These are phyloP conservation scores for Enteromius fasciolatus DNA, from an alignment of 2,797 vertebrate species.

Conservation along the genomic window DNA sequence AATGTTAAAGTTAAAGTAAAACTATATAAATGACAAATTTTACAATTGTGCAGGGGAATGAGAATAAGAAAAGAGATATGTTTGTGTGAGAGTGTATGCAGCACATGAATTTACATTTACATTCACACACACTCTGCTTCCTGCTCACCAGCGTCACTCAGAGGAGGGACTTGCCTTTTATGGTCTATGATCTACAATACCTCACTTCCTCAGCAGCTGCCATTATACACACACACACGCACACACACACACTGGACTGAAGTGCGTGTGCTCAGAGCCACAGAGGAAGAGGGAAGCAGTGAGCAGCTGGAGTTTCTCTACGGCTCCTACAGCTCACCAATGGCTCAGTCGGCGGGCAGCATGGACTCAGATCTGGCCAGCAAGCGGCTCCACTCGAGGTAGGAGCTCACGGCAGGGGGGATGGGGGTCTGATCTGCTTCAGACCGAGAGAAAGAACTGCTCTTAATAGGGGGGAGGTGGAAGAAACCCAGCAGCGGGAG, in stretches of 20 bases:
- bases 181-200: slow-evolving; percentile 71
- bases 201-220: slow-evolving; percentile 81
- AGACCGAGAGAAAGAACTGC: slow-evolving; percentile 12
- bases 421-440: neutral
- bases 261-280: slow-evolving; percentile 35
- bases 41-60: neutral
- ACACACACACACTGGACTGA: slow-evolving; percentile 8
- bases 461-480: slow-evolving; percentile 22
- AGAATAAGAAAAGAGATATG: neutral
- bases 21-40: neutral
- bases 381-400: slow-evolving; percentile 84
- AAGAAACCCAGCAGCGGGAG: neutral
- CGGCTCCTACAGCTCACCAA: slow-evolving; percentile 60
- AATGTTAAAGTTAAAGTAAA: neutral
- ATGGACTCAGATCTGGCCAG: slow-evolving; percentile 76
- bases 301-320: slow-evolving; percentile 55
- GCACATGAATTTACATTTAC: slow-evolving; percentile 5
- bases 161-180: slow-evolving; percentile 65
- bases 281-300: slow-evolving; percentile 53
- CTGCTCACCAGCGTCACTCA: slow-evolving; percentile 62
- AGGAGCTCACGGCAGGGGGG: slow-evolving; percentile 53
- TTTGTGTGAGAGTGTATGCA: neutral
- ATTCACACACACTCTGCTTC: slow-evolving; percentile 39
- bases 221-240: slow-evolving; percentile 62
- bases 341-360: slow-evolving; percentile 79